Evolutionary conservation across 2,113 vertebrate genomes (phyloP).

Genomic region (Brachyhypopomus occidentalis): DNA sequence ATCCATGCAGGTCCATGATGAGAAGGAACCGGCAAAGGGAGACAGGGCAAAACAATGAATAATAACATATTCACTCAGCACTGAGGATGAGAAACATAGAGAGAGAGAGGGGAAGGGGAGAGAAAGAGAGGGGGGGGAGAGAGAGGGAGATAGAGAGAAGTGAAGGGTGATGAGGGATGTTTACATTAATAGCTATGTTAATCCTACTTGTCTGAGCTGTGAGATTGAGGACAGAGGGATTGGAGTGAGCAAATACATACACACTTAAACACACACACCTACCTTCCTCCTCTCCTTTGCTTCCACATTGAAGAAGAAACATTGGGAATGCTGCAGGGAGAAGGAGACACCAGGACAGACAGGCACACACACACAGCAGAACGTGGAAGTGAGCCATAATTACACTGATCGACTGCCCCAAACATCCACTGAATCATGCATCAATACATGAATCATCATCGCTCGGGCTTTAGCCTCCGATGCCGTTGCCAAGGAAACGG

Average conservation of each 20-base stretch:
- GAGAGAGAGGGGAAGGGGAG: slow-evolving; percentile 17
- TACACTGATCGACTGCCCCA: neutral
- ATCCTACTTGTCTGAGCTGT: slow-evolving; percentile 23
- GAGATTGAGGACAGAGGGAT: slow-evolving; percentile 26
- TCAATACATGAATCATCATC: slow-evolving; percentile 9
- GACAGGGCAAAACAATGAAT: neutral
- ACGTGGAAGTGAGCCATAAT: neutral
- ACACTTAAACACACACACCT: slow-evolving; percentile 35
- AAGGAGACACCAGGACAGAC: slow-evolving; percentile 27
- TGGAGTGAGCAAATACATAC: slow-evolving; percentile 31
- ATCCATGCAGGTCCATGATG: neutral
- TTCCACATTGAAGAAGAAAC: slow-evolving; percentile 71
- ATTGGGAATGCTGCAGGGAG: slow-evolving; percentile 66
- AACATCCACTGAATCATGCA: neutral
- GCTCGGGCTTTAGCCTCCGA: neutral
- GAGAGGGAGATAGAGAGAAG: slow-evolving; percentile 29
- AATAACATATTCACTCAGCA: slow-evolving; percentile 6
- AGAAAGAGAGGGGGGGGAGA: slow-evolving; percentile 33
- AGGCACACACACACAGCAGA: neutral
- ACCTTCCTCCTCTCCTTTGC: slow-evolving; percentile 69
- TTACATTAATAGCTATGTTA: slow-evolving; percentile 45
- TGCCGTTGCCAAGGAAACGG: slow-evolving; percentile 44
- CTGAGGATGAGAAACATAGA: slow-evolving; percentile 1
- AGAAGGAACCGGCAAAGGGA: neutral
- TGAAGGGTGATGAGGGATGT: slow-evolving; percentile 28